Evolutionary conservation across 35 echinoderm and acorn worm species (phyloP).

Genomic region (Holothuria glaberrima): DNA sequence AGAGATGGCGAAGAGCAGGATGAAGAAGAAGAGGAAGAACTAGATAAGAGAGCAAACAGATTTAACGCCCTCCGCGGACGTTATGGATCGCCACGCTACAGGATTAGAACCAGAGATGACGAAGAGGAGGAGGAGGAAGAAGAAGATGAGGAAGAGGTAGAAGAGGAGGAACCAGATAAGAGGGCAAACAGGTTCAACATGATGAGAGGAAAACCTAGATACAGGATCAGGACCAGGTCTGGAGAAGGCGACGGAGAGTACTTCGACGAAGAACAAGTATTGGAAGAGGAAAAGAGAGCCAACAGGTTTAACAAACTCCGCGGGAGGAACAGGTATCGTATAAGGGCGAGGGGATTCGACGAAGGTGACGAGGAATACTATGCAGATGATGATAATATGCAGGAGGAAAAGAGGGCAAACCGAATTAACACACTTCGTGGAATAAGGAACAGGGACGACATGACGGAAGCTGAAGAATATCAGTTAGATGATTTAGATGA

Average conservation of each 20-base stretch:
- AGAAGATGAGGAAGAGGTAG: background rate
- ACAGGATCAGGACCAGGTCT: constrained; percentile 3
- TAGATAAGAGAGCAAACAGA: background rate
- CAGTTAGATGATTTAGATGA: background rate
- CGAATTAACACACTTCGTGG: background rate
- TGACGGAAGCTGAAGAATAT: background rate
- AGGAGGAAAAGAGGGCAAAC: constrained; percentile 6
- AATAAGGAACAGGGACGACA: background rate
- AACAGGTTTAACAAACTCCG: background rate
- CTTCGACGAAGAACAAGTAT: background rate
- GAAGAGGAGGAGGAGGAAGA: constrained; percentile 1
- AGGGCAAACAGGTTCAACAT: background rate
- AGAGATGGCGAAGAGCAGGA: background rate
- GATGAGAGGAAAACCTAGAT: background rate
- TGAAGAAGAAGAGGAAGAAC: background rate
- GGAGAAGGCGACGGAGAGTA: background rate
- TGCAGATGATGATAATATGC: background rate
- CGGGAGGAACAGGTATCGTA: background rate
- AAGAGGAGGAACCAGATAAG: background rate
- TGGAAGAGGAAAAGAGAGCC: constrained; percentile 15
- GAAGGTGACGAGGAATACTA: background rate
- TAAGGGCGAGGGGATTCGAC: background rate
- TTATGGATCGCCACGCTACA: background rate
- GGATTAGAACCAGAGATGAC: background rate
- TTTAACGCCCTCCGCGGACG: background rate